These are phyloP conservation scores for Cranoglanis bouderius DNA, from an alignment of 2,113 vertebrate genomes.

Conservation along the genomic window DNA sequence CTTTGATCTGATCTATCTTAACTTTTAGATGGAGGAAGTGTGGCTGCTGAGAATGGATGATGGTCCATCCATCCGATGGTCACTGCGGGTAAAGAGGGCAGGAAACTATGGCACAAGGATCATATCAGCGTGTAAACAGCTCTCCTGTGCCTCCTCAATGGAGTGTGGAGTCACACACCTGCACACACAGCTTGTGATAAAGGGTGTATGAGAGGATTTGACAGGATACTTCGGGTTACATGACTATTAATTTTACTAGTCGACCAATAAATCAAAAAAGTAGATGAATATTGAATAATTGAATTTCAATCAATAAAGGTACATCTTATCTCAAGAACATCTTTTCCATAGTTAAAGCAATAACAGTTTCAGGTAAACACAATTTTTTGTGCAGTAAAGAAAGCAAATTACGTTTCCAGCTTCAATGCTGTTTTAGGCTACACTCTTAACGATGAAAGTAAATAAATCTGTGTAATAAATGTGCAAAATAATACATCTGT, in stretches of 20 bases:
- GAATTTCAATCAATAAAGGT: too few species aligned
- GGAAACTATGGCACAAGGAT: neutral
- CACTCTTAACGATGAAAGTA: neutral
- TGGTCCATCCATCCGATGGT: too few species aligned
- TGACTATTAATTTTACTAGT: neutral
- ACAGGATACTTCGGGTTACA: neutral
- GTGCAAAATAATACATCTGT: neutral
- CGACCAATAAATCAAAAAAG: neutral
- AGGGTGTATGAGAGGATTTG: neutral
- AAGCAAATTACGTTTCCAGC: neutral
- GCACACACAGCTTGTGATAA: conserved; percentile 4
- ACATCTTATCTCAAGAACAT: neutral
- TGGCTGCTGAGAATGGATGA: neutral
- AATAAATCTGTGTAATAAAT: neutral
- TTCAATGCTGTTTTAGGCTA: neutral
- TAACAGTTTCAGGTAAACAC: neutral
- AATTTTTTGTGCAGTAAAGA: neutral
- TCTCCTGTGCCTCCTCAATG: neutral
- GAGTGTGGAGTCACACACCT: conserved; percentile 1
- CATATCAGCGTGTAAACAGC: neutral
- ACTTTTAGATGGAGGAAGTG: neutral
- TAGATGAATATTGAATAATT: neutral
- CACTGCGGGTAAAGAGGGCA: neutral
- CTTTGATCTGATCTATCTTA: neutral
- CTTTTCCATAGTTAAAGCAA: neutral